Percentiles rank a stretch among this genome's conserved stretches.
These are phyloP conservation scores for Siniperca scherzeri DNA, from an alignment of 2,797 vertebrate genomes.

Conservation along the genomic window DNA sequence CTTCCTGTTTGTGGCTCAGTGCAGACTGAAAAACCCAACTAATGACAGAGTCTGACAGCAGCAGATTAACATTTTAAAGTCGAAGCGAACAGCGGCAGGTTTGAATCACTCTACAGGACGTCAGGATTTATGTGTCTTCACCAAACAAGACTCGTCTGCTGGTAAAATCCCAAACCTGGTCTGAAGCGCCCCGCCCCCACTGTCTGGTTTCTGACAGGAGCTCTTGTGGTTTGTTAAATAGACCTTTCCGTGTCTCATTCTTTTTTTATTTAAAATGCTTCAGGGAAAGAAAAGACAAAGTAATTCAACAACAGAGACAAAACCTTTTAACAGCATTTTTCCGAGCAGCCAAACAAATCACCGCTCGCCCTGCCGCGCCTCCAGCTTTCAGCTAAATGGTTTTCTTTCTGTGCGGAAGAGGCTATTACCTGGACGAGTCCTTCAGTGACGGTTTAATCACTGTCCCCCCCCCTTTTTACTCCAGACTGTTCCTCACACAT, in stretches of 20 bases:
- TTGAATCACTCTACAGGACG: neutral
- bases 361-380: neutral
- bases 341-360: slow-evolving; percentile 29
- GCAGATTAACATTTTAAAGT: slow-evolving; percentile 28
- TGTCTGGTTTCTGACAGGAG: neutral
- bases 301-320: slow-evolving; percentile 41
- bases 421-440: slow-evolving; percentile 49
- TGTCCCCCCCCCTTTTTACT: neutral
- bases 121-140: neutral
- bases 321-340: slow-evolving; percentile 45
- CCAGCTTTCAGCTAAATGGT: slow-evolving; percentile 34
- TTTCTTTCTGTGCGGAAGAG: slow-evolving; percentile 41
- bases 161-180: neutral
- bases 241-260: slow-evolving; percentile 9
- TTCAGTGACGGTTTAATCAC: slow-evolving; percentile 40
- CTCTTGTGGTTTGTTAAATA: slow-evolving; percentile 14
- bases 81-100: slow-evolving; percentile 25
- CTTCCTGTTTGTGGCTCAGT: slow-evolving; percentile 9
- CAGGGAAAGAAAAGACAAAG: slow-evolving; percentile 29
- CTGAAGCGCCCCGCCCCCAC: neutral
- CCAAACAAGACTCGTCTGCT: neutral
- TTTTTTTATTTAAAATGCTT: slow-evolving; percentile 19
- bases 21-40: neutral
- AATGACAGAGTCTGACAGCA: slow-evolving; percentile 1
- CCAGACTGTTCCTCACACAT: neutral